Evolutionary conservation across 2,797 vertebrate species (phyloP).

Genomic region (Champsocephalus gunnari): DNA sequence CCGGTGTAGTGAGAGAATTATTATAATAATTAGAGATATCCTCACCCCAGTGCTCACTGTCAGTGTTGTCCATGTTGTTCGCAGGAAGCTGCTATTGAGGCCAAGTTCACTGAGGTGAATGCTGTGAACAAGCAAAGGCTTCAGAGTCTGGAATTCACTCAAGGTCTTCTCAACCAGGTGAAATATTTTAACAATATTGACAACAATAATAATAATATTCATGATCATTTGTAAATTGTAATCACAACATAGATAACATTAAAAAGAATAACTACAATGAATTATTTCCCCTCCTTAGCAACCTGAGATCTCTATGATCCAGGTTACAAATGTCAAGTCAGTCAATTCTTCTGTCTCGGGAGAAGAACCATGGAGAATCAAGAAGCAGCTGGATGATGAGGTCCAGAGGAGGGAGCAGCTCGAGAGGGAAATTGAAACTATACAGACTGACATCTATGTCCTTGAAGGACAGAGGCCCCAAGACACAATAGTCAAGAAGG

Average conservation of each 20-base stretch:
- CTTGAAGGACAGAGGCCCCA: slow-evolving; percentile 92
- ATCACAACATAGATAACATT: background rate
- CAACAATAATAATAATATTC: background rate
- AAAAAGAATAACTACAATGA: background rate
- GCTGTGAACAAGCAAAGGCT: slow-evolving; percentile 92
- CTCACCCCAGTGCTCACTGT: background rate
- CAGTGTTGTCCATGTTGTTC: background rate
- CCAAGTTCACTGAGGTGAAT: slow-evolving; percentile 94
- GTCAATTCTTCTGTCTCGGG: slow-evolving; percentile 70
- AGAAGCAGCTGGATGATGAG: slow-evolving; percentile 92
- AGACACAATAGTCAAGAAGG: slow-evolving; percentile 91
- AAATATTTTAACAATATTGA: slow-evolving; percentile 37
- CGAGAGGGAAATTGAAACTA: slow-evolving; percentile 89
- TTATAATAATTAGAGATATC: background rate
- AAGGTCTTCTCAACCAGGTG: slow-evolving; percentile 93
- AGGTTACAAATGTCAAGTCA: slow-evolving; percentile 78
- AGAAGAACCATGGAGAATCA: slow-evolving; percentile 91
- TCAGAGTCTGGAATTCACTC: slow-evolving; percentile 93
- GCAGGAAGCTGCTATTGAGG: slow-evolving; percentile 92
- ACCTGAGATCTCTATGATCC: slow-evolving; percentile 81
- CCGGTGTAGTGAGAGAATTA: background rate
- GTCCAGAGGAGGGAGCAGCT: slow-evolving; percentile 91
- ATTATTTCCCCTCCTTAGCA: slow-evolving; percentile 80
- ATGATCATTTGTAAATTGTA: background rate
- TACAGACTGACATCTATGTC: slow-evolving; percentile 91